phyloP scores from a whole-genome alignment of 1,140 invertebrate species.

The Eumeta japonica region DNA sequence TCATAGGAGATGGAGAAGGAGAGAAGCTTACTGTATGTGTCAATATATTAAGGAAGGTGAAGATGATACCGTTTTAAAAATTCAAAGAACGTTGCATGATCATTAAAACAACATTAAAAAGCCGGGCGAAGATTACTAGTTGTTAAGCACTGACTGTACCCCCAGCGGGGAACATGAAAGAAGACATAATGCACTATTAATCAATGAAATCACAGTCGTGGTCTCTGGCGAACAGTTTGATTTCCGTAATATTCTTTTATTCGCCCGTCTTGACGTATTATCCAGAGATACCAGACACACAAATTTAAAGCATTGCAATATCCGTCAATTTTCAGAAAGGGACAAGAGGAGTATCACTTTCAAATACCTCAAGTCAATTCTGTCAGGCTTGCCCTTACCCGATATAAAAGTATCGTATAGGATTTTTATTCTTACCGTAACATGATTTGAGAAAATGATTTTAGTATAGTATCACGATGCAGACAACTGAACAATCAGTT shows the following conservation, averaged over 20 bases:
- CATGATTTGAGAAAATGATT: slow-evolving; percentile 18
- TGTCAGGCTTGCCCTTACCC: too few species aligned
- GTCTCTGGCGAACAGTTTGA: slow-evolving; percentile 17
- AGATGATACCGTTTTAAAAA: slow-evolving; percentile 16
- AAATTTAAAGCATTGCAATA: too few species aligned
- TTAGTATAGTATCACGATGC: slow-evolving; percentile 16
- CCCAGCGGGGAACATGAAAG: slow-evolving; percentile 16
- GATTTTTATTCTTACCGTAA: slow-evolving; percentile 20
- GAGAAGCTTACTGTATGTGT: too few species aligned
- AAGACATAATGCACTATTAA: slow-evolving; percentile 15
- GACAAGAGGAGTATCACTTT: too few species aligned
- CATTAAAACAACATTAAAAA: slow-evolving; percentile 16
- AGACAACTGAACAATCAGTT: slow-evolving; percentile 16
- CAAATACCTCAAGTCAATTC: slow-evolving; percentile 17
- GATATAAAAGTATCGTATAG: slow-evolving; percentile 22
- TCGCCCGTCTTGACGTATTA: slow-evolving; percentile 10
- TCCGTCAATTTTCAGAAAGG: slow-evolving; percentile 17
- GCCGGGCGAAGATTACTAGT: slow-evolving; percentile 16
- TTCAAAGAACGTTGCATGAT: too few species aligned
- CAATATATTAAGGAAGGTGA: slow-evolving; percentile 16
- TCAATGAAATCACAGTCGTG: slow-evolving; percentile 22
- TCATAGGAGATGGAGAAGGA: too few species aligned
- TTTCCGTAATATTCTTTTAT: slow-evolving; percentile 19
- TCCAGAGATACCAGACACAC: slow-evolving; percentile 18
- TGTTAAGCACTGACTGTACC: slow-evolving; percentile 17